Conservation (phyloP, 2,888 invertebrate genomes). For the Calameuta filiformis region DNA sequence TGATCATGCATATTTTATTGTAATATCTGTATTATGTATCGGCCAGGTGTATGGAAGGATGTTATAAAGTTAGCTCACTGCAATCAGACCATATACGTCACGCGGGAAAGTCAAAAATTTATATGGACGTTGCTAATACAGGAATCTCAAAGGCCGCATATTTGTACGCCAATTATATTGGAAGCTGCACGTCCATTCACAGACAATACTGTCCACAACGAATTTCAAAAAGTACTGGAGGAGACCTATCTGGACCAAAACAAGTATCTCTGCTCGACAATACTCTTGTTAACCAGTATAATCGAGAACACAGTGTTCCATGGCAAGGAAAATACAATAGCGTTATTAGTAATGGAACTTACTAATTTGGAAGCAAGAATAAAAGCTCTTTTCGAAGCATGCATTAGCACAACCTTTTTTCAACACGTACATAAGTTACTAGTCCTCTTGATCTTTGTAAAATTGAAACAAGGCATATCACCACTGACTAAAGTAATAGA, state of each 20-base stretch:
- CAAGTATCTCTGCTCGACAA: conserved; percentile 49
- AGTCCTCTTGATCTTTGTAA: conserved; percentile 65
- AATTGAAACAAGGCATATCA: conserved; percentile 42
- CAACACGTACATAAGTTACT: conserved; percentile 68
- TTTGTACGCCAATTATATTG: conserved; percentile 70
- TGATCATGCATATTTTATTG: neutral
- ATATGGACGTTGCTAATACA: conserved; percentile 61
- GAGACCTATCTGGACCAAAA: conserved; percentile 67
- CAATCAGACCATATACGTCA: conserved; percentile 79
- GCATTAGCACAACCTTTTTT: conserved; percentile 60
- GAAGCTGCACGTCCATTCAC: conserved; percentile 71
- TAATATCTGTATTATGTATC: conserved; percentile 41
- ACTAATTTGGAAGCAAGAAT: conserved; percentile 53
- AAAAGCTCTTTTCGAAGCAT: conserved; percentile 57
- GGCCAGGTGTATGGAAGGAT: conserved; percentile 74
- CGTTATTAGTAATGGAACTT: conserved; percentile 50
- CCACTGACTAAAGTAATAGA: conserved; percentile 32
- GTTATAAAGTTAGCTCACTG: conserved; percentile 73
- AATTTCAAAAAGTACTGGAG: conserved; percentile 48
- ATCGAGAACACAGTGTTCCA: conserved; percentile 54
- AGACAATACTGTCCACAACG: conserved; percentile 68
- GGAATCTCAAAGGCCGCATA: conserved; percentile 51
- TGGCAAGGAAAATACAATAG: conserved; percentile 49
- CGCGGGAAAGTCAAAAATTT: conserved; percentile 75
- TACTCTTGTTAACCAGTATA: conserved; percentile 55